Base-by-base conservation (phyloP, 2,113 vertebrate genomes). In the Oreochromis tanganicae region DNA sequence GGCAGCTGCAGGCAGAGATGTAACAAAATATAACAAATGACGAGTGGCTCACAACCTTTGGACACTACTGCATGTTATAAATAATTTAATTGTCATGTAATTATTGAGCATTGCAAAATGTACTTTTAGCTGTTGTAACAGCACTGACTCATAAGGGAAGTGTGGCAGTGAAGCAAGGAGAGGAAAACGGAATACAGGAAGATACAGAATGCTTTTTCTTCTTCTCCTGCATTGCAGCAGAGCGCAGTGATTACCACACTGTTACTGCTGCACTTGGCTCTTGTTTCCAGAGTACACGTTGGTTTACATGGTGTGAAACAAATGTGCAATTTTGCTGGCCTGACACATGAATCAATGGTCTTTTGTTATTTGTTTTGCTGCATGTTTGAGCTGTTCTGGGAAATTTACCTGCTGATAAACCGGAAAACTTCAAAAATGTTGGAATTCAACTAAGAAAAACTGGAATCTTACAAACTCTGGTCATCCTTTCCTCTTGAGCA, bases 391-490 rank as follows among this genome's bases (percentile, higher is more conserved):
- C 38, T 46, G 13, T 46, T 73, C 68, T 73, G 68, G 68, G 27
- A 73, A 27, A 46, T 46, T 6, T 29, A 7, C 9, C 71, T 75
- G 14, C 32, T 66, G 61, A 7, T 36, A 73, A 43, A 73, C 5
- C 0, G 0, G 41, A 48, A 10, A 68, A 5, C 36, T 2, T 41
- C 1, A 8, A 21, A 41, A 68, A 48, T 5, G 5, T 75, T 11
- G 1, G 16, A 48, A 48, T 16, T 46, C 24, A 48, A 7, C 4
- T 48, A 14, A 19, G 43, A 12, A 50, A 75, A 75, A 19, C 43
- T 19, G 43, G 9, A 75, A 19, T 12, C 71, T 75, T 27, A 19
- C 24, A 19, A 48, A 75, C 24, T 48, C 24, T 75, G 9, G 14
- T 46, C 68, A 29, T 48, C 9, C 24, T 32, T 75, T 50, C 71